phyloP scores from a whole-genome alignment of 2,888 invertebrate genomes.

The Seladonia tumulorum region DNA sequence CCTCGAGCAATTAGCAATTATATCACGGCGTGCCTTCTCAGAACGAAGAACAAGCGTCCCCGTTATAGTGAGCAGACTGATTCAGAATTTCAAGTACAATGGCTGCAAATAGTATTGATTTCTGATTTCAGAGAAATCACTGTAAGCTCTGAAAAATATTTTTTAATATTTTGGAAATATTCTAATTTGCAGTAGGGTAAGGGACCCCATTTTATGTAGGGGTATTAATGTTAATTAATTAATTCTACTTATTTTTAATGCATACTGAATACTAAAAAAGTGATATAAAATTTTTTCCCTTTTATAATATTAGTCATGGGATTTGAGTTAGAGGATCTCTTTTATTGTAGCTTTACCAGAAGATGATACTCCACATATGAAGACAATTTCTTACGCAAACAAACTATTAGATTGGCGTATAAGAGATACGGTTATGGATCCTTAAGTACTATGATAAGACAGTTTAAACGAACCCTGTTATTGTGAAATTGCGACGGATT shows the following conservation, averaged over 20 bases:
- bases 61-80: not conserved
- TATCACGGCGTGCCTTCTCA: not conserved
- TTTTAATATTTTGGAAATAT: no score
- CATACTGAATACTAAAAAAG: no score
- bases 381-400: not conserved
- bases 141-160: no score
- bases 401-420: not conserved
- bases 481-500: not conserved
- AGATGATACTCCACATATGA: not conserved
- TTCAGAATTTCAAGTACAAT: not conserved
- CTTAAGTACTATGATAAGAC: not conserved
- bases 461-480: not conserved
- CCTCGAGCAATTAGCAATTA: not conserved
- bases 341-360: not conserved
- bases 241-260: no score
- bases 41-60: not conserved
- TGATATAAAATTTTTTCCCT: no score
- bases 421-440: not conserved
- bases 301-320: not conserved
- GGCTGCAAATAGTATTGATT: no score
- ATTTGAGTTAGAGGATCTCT: not conserved
- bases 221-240: no score
- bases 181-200: no score
- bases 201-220: no score
- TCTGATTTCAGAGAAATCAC: no score